Percentiles rank a stretch among this genome's conserved stretches.
These are phyloP conservation scores for Pseudochirops cupreus DNA, from an alignment of 2,797 vertebrate genomes.

Conservation along the genomic window DNA sequence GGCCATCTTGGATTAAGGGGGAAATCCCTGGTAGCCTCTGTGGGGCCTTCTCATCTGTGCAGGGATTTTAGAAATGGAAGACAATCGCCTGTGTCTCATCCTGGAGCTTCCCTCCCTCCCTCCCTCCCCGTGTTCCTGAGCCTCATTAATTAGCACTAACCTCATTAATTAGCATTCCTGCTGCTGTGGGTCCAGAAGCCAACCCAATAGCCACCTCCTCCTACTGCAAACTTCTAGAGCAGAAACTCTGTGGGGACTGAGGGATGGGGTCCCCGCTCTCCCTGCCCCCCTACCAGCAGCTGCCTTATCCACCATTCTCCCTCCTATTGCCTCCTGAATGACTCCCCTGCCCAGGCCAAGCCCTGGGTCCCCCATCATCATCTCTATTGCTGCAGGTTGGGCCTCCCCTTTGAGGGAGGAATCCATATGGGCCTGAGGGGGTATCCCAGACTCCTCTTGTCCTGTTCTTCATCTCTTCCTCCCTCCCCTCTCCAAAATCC, in stretches of 20 bases:
- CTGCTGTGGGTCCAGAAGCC: slow-evolving; percentile 51
- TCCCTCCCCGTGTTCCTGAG: background rate
- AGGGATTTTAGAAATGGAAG: background rate
- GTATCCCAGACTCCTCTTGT: background rate
- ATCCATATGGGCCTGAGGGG: background rate
- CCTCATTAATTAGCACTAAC: slow-evolving; percentile 8
- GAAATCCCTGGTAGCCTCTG: background rate
- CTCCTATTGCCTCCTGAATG: background rate
- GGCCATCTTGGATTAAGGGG: background rate
- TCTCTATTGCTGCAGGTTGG: background rate
- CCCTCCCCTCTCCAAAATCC: background rate
- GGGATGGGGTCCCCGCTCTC: background rate
- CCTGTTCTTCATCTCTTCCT: background rate
- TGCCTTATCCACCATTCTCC: rapidly evolving
- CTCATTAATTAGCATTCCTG: background rate
- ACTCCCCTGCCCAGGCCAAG: background rate
- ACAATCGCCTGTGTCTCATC: background rate
- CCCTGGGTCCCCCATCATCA: background rate
- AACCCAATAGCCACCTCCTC: slow-evolving; percentile 14
- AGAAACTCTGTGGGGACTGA: background rate
- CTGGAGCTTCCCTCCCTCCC: background rate
- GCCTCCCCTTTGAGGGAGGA: background rate
- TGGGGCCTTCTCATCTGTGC: background rate
- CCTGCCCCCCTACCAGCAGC: background rate
- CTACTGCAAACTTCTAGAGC: background rate